Evolutionary conservation across 2,113 vertebrate genomes (phyloP).

Genomic region (Helogale parvula): DNA sequence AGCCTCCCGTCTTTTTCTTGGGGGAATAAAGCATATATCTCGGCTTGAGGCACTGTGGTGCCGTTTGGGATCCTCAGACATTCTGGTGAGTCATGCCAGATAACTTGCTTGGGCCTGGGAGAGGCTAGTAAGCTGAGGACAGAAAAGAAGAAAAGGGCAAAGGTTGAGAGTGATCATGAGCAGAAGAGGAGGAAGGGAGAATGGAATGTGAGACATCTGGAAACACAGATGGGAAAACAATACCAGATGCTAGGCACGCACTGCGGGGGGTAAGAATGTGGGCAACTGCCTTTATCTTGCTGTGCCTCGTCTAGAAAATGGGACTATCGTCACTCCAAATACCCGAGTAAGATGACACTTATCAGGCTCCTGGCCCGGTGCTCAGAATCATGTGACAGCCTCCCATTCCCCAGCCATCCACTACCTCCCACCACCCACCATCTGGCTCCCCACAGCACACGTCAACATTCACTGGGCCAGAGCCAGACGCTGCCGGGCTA

Average conservation of each 20-base stretch:
- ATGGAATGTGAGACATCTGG: neutral
- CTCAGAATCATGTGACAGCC: neutral
- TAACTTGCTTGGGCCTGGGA: neutral
- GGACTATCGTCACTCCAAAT: rapidly evolving
- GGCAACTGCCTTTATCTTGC: neutral
- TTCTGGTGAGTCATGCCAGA: neutral
- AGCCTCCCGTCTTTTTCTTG: neutral
- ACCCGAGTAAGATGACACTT: neutral
- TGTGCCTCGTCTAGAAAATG: neutral
- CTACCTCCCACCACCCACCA: neutral
- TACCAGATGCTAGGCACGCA: rapidly evolving
- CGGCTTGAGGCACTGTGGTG: rapidly evolving
- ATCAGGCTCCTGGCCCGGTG: neutral
- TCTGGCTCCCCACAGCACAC: neutral
- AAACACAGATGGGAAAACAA: neutral
- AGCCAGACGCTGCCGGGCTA: neutral
- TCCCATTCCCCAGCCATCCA: neutral
- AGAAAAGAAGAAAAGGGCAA: slow-evolving; percentile 6
- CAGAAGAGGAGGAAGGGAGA: neutral
- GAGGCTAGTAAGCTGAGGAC: neutral
- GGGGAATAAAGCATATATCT: neutral
- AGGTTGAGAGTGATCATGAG: neutral
- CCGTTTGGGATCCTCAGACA: neutral
- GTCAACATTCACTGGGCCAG: neutral
- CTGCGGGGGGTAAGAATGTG: rapidly evolving